Evolutionary conservation across 2,113 vertebrate species (phyloP).

Genomic region (Lepus americanus): DNA sequence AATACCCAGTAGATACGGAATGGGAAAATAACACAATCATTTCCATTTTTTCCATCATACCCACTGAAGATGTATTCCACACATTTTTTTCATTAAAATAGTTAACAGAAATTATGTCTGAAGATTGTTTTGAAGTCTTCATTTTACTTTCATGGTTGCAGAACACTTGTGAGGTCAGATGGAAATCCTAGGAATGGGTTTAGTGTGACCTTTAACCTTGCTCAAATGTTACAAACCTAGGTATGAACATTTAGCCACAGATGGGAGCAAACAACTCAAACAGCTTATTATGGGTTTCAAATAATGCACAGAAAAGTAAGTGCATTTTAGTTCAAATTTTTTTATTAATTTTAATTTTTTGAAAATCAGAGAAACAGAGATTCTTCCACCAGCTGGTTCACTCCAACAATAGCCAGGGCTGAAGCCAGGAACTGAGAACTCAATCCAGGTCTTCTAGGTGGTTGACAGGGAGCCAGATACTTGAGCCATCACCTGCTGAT

Average conservation of each 20-base stretch:
- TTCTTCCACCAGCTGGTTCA: too few relatives aligned
- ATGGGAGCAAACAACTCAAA: not conserved
- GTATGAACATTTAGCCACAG: slow-evolving; percentile 33
- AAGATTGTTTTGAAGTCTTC: not conserved
- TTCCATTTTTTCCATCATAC: not conserved
- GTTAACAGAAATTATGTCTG: not conserved
- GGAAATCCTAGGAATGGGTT: not conserved
- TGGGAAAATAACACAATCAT: not conserved
- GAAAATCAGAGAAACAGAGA: too few relatives aligned
- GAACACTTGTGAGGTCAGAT: not conserved
- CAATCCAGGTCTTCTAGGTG: too few relatives aligned
- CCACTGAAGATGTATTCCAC: not conserved
- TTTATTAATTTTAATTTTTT: not conserved
- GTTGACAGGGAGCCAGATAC: too few relatives aligned
- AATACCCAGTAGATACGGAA: not conserved
- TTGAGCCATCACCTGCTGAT: too few relatives aligned
- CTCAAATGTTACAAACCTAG: slow-evolving; percentile 15
- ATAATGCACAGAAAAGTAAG: not conserved
- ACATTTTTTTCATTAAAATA: slow-evolving; percentile 13
- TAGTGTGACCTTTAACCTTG: slow-evolving; percentile 27
- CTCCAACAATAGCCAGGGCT: too few relatives aligned
- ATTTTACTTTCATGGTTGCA: not conserved
- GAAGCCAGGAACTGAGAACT: too few relatives aligned
- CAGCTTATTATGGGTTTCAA: slow-evolving; percentile 28
- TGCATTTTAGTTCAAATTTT: slow-evolving; percentile 20